Evolutionary conservation across 2,797 vertebrate genomes (phyloP), one percentile per base, ranked within the genome.

Genomic region (Malacoctenus gilli): DNA sequence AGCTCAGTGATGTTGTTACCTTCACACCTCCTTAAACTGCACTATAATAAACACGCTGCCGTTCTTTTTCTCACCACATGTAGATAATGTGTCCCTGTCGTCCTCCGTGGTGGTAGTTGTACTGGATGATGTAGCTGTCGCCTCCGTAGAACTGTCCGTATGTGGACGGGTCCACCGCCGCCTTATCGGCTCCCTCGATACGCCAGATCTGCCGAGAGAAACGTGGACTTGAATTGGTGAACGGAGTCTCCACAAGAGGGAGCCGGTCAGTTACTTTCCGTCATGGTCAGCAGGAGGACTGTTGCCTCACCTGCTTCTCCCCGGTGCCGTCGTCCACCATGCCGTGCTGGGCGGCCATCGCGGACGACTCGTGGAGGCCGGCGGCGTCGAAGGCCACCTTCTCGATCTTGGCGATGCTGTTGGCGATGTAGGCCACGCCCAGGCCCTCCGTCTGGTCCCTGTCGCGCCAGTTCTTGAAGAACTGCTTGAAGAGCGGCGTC

Each of bases 391-490:
- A 99, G 0, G 92, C 84, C 38, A 99, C 93, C 38, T 95, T 94
- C 82, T 96, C 90, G 0, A 99, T 95, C 35, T 92, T 95, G 87
- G 97, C 97, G 5, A 99, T 90, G 36, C 94, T 93, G 81, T 96
- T 96, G 32, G 96, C 92, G 46, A 98, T 75, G 14, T 99, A 96
- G 31, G 92, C 90, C 67, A 95, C 67, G 1, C 97, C 97, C 70
- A 94, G 79, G 4, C 96, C 96, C 0, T 87, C 93, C 0, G 95
- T 98, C 92, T 98, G 94, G 40, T 99, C 95, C 64, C 35, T 87
- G 75, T 98, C 96, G 0, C 92, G 83, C 97, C 97, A 99, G 91
- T 95, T 97, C 84, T 99, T 99, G 91, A 99, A 99, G 90, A 98
- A 99, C 76, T 99, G 97, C 80, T 98, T 99, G 89, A 99, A 99